These are phyloP conservation scores for Manis pentadactyla DNA, from an alignment of 2,797 vertebrate species.

Conservation along the genomic window DNA sequence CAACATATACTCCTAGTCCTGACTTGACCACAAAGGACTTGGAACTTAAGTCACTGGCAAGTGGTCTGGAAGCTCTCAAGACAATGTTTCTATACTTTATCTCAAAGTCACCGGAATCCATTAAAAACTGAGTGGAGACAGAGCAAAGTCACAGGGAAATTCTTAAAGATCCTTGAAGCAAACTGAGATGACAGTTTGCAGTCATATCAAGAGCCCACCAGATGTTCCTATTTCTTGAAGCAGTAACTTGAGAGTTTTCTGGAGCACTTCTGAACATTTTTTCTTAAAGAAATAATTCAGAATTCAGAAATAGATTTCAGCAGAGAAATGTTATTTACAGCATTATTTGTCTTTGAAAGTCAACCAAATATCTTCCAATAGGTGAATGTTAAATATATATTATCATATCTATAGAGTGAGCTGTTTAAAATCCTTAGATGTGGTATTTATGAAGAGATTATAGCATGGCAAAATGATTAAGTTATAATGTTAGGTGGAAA, in stretches of 20 bases:
- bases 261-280: not conserved
- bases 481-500: not conserved
- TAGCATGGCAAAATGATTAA: not conserved
- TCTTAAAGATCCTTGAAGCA: not conserved
- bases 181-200: not conserved
- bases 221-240: slow-evolving; percentile 18
- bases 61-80: slow-evolving; percentile 3
- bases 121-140: not conserved
- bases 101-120: not conserved
- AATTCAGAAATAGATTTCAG: slow-evolving; percentile 54
- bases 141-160: slow-evolving; percentile 21
- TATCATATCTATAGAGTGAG: not conserved
- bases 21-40: not conserved
- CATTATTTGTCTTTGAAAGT: slow-evolving; percentile 50
- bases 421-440: not conserved
- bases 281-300: slow-evolving; percentile 32
- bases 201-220: not conserved
- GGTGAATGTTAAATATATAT: not conserved
- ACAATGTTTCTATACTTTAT: not conserved
- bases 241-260: slow-evolving; percentile 35
- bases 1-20: not conserved
- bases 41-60: not conserved
- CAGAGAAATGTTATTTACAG: slow-evolving; percentile 33
- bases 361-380: not conserved
- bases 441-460: not conserved